Base-by-base conservation (phyloP, 2,797 vertebrate genomes). In the Avahi laniger region DNA sequence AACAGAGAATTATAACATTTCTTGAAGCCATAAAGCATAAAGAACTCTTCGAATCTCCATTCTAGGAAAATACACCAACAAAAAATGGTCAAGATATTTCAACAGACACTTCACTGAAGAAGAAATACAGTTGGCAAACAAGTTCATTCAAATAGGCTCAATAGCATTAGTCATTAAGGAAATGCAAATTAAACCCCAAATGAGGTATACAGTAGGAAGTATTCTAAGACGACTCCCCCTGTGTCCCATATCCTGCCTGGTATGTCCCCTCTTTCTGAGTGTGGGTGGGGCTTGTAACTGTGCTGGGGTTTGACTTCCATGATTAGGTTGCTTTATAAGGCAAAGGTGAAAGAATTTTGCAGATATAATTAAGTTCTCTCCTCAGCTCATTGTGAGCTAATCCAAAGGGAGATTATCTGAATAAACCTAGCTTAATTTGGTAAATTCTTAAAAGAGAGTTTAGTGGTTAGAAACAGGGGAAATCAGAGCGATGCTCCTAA, bases 101-200 rank as follows among this genome's bases (percentile, higher is more conserved):
- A 91, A 94, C 2, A 81, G 65, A 70, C 7, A 94, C 11, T 70
- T 92, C 26, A 79, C 12, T 67, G 33, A 78, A 88, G 12, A 79
- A 89, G 72, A 84, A 65, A 91, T 67, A 41, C 18, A 75, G n/a
- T 59, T 94, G 38, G n/a, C 12, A 50, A 70, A 22, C 52, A 81
- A 80, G 20, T 84, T 41, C 24, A 70, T 61, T 24, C 75, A 79
- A 73, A 78, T 9, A 46, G 65, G n/a, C 2, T 57, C 30, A 72
- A 5, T 7, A 78, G 41, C 46, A 91, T 61, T 85, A 81, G 9
- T 48, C 35, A 70, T 52, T 18, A 83, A 33, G 43, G 20, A 81
- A 89, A 85, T 89, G 4, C 12, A 95, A 86, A 86, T 78, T 70
- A 81, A 90, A 93, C 61, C 24, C 12, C 57, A 75, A 80, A 72